phyloP scores from a whole-genome alignment of 2,888 invertebrate species.

The Andrena bicolor region DNA sequence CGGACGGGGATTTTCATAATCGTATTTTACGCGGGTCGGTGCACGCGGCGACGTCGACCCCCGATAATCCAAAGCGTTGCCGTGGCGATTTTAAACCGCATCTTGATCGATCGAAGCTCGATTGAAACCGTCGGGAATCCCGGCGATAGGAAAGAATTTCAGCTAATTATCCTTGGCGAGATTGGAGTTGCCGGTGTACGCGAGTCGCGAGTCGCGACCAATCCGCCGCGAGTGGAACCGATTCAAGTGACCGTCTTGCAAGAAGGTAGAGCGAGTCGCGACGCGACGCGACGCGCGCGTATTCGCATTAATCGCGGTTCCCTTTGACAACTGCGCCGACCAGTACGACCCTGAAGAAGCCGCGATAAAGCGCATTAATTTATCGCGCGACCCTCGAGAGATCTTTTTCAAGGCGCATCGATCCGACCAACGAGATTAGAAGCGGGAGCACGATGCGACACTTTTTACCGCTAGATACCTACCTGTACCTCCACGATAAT shows the following conservation, averaged over 20 bases:
- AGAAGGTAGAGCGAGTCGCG: conserved; percentile 57
- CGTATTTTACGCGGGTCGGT: conserved; percentile 39
- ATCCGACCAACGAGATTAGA: conserved; percentile 76
- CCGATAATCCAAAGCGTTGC: conserved; percentile 67
- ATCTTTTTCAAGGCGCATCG: conserved; percentile 75
- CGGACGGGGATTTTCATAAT: conserved; percentile 46
- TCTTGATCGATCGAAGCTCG: background rate
- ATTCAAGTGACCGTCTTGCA: conserved; percentile 34
- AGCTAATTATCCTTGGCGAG: background rate
- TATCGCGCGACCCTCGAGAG: conserved; percentile 73
- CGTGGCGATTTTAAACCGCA: conserved; percentile 46
- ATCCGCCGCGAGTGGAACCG: conserved; percentile 25
- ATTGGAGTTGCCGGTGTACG: background rate
- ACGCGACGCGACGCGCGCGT: conserved; percentile 56
- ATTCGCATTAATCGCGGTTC: conserved; percentile 69
- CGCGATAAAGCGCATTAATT: conserved; percentile 81
- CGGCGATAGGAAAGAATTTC: background rate
- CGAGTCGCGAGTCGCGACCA: background rate
- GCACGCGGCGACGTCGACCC: conserved; percentile 27
- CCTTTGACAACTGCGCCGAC: conserved; percentile 75
- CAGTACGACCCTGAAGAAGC: conserved; percentile 74
- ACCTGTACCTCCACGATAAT: conserved; percentile 6
- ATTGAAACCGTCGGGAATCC: background rate
- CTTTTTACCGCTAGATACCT: conserved; percentile 39
- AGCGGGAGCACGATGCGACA: conserved; percentile 55